Conservation (phyloP, 2,888 invertebrate species). For the Troides helena region DNA sequence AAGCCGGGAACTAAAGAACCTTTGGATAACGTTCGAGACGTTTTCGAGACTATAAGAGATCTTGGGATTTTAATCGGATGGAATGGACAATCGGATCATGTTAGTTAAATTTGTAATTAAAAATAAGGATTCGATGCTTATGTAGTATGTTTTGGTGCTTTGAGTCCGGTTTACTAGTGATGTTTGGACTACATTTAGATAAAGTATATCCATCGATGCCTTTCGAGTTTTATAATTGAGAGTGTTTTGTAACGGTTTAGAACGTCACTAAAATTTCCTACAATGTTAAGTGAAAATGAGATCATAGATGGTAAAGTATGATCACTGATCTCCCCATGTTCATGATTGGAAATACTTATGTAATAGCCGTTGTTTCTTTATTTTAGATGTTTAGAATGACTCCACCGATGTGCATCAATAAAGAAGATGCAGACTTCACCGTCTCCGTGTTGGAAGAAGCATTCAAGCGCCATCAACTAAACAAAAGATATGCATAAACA, state of each 20-base stretch:
- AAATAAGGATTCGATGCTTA: too few species aligned
- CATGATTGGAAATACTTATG: too few species aligned
- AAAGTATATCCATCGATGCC: too few species aligned
- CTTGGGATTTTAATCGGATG: conserved; percentile 92
- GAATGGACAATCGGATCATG: conserved; percentile 93
- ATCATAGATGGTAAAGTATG: too few species aligned
- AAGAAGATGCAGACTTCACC: conserved; percentile 89
- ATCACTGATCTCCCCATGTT: too few species aligned
- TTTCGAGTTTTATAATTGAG: too few species aligned
- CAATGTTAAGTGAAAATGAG: too few species aligned
- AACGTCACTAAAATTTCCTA: too few species aligned
- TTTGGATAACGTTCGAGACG: conserved; percentile 81
- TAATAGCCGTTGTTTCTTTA: not conserved
- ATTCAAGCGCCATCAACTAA: conserved; percentile 43
- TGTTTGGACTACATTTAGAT: too few species aligned
- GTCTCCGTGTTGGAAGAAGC: conserved; percentile 82
- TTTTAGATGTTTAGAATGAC: conserved; percentile 92
- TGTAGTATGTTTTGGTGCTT: too few species aligned
- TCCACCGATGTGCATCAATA: conserved; percentile 96
- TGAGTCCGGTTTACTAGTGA: conserved; percentile 58
- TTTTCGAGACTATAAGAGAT: conserved; percentile 92
- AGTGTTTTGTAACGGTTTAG: too few species aligned
- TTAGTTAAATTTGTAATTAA: conserved; percentile 47
- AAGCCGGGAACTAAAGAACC: conserved; percentile 83
- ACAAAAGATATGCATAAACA: too few species aligned